Conservation (phyloP, 1,140 invertebrate species). For the Drosophila murphyi region DNA sequence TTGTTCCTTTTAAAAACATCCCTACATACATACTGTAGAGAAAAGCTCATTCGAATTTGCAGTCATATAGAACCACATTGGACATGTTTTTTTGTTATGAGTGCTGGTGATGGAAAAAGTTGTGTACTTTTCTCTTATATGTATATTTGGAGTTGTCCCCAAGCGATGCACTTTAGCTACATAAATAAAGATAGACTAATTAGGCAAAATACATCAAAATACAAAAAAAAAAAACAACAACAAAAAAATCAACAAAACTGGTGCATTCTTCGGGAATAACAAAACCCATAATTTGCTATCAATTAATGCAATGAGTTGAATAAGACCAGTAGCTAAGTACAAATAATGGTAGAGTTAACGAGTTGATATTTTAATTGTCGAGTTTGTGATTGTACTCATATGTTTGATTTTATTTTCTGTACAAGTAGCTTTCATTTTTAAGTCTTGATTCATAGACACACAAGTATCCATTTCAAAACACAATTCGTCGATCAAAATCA, state of each 20-base stretch:
- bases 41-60: no score
- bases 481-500: background rate
- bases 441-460: conserved; percentile 23
- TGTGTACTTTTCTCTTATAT: conserved; percentile 4
- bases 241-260: conserved; percentile 8
- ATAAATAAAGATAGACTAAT: conserved; percentile 8
- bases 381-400: conserved; percentile 44
- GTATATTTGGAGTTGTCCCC: conserved; percentile 22
- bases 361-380: conserved; percentile 36
- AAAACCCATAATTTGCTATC: conserved; percentile 2
- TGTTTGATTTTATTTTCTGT: conserved; percentile 37
- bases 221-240: background rate
- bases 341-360: conserved; percentile 42
- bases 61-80: no score
- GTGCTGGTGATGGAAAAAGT: conserved; percentile 32
- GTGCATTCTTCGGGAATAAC: conserved; percentile 34
- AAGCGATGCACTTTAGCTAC: conserved; percentile 22
- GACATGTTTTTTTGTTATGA: no score
- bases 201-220: conserved; percentile 2
- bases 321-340: conserved; percentile 30
- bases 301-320: conserved; percentile 24
- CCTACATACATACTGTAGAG: no score
- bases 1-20: no score
- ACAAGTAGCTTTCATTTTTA: conserved; percentile 28
- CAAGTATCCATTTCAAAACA: conserved; percentile 6